Percentiles rank a stretch among this genome's conserved stretches.
These are phyloP conservation scores for Parasteatoda lunata DNA, from an alignment of 2,888 invertebrate genomes.

Conservation along the genomic window DNA sequence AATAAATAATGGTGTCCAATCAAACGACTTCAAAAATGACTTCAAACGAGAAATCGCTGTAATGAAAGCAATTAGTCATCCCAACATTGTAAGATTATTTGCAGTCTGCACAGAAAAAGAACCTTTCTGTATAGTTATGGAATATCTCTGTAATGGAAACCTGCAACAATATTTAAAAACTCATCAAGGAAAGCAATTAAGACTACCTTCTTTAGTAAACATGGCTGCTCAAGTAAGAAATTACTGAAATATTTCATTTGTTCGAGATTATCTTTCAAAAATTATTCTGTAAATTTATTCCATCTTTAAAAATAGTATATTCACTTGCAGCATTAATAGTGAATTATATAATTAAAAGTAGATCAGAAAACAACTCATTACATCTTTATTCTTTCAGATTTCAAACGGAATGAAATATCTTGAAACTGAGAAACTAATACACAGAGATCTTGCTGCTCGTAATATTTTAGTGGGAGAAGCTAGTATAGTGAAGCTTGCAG, in stretches of 20 bases:
- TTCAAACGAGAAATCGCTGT: slow-evolving; percentile 98
- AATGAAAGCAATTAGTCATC: slow-evolving; percentile 98
- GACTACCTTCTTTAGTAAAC: slow-evolving; percentile 93
- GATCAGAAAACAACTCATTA: background rate
- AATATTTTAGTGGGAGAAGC: slow-evolving; percentile 75
- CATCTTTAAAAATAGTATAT: background rate
- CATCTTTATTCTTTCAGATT: slow-evolving; percentile 39
- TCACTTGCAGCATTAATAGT: background rate
- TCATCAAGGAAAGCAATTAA: slow-evolving; percentile 85
- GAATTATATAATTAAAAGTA: background rate
- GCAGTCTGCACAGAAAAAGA: slow-evolving; percentile 96
- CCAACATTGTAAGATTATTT: slow-evolving; percentile 91
- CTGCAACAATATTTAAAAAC: slow-evolving; percentile 92
- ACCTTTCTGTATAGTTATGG: slow-evolving; percentile 92
- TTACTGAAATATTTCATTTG: background rate
- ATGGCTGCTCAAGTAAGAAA: slow-evolving; percentile 88
- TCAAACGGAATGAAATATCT: slow-evolving; percentile 72
- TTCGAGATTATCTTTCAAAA: background rate
- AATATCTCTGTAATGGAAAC: slow-evolving; percentile 96
- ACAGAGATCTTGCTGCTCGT: slow-evolving; percentile 76
- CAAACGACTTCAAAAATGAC: slow-evolving; percentile 94
- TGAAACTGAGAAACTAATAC: slow-evolving; percentile 75
- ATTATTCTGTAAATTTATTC: background rate
- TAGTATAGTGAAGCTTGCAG: slow-evolving; percentile 78
- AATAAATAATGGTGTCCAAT: slow-evolving; percentile 96